Conservation (phyloP, 2,888 invertebrate species). For the Aleiodes alternator region DNA sequence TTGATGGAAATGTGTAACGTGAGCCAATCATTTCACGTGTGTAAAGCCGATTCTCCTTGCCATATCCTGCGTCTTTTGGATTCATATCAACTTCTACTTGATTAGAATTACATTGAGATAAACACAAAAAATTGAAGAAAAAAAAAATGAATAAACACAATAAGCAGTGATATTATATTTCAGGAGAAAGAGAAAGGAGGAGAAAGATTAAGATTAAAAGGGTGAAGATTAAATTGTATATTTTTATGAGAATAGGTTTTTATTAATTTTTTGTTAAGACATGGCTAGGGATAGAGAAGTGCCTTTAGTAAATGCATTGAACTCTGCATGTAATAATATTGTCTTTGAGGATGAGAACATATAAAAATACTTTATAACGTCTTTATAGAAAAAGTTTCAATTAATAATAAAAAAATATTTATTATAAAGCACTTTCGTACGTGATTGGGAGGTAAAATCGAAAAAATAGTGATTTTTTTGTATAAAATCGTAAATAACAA, state of each 20-base stretch:
- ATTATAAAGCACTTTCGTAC: too few relatives aligned
- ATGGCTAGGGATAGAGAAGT: too few relatives aligned
- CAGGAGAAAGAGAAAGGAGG: neutral
- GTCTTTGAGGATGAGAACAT: too few relatives aligned
- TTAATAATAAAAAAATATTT: too few relatives aligned
- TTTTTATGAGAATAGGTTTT: neutral
- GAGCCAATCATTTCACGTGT: slow-evolving; percentile 62
- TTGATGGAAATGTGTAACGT: slow-evolving; percentile 57
- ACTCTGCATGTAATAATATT: too few relatives aligned
- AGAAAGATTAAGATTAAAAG: neutral
- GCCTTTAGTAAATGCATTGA: too few relatives aligned
- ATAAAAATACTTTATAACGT: too few relatives aligned
- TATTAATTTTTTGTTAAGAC: too few relatives aligned
- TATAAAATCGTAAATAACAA: too few relatives aligned
- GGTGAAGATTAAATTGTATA: neutral
- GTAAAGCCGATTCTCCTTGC: slow-evolving; percentile 71
- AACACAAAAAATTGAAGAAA: neutral
- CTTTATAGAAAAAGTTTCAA: too few relatives aligned
- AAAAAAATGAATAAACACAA: neutral
- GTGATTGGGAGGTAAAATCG: too few relatives aligned
- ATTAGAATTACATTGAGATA: slow-evolving; percentile 58
- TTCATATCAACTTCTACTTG: slow-evolving; percentile 69
- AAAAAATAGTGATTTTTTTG: too few relatives aligned
- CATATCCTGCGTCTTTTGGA: slow-evolving; percentile 71
- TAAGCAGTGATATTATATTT: neutral